A percentile compares a stretch with the other conserved stretches of the same genome.
Evolutionary conservation across 2,797 vertebrate species (phyloP).

Genomic region (Argya squamiceps): DNA sequence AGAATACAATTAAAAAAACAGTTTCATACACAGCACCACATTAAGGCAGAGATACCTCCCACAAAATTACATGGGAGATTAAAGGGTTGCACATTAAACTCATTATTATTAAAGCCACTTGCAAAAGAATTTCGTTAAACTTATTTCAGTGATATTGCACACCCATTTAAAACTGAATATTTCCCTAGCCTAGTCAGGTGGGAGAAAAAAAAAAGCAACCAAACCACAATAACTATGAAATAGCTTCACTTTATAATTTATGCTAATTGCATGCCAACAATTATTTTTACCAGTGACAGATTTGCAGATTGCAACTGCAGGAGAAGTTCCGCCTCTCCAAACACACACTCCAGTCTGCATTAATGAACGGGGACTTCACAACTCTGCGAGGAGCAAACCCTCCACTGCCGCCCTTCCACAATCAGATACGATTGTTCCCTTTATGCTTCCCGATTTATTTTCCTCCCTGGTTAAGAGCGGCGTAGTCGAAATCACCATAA

Average conservation of each 20-base stretch:
- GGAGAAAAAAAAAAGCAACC: neutral
- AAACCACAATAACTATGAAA: neutral
- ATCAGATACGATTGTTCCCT: constrained; percentile 16
- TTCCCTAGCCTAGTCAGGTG: neutral
- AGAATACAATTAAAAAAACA: neutral
- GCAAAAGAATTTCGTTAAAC: neutral
- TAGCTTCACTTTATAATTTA: neutral
- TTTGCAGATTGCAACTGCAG: neutral
- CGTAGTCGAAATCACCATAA: neutral
- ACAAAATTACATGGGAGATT: neutral
- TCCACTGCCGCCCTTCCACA: neutral
- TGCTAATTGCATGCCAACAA: neutral
- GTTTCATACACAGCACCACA: neutral
- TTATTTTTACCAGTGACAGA: neutral
- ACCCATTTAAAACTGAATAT: neutral
- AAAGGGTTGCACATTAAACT: neutral
- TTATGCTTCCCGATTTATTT: constrained; percentile 29
- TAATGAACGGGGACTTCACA: neutral
- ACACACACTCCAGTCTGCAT: neutral
- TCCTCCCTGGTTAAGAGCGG: constrained; percentile 33
- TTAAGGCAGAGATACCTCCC: neutral
- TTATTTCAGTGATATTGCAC: neutral
- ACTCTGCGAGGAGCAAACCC: neutral
- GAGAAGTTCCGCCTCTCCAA: neutral
- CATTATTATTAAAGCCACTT: neutral